Evolutionary conservation across 2,113 vertebrate genomes (phyloP), one percentile per base, ranked within the genome.

Genomic region (Caranx melampygus): DNA sequence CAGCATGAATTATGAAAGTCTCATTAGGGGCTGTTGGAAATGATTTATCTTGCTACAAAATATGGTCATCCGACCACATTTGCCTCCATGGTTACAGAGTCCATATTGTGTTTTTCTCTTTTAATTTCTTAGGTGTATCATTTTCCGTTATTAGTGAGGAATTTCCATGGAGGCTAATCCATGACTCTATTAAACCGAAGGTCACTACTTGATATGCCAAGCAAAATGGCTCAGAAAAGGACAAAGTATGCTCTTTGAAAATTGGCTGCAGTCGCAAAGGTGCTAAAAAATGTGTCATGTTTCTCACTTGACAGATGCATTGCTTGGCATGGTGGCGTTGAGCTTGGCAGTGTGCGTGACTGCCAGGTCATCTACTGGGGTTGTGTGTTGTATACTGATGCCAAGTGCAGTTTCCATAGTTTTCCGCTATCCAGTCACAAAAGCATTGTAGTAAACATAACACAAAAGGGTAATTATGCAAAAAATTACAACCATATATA

Each of bases 251-350:
- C 85, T 89, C 89, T 94, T 86, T 90, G 73, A 86, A 88, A 91
- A 91, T 88, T 93, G 91, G 89, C 90, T 76, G 83, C 79, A 78
- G 82, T 79, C 57, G 83, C 85, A 92, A 93, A 94, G 91, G 93
- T 93, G 88, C 71, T 89, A 90, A 92, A 91, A 95, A 94, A 93
- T 90, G 89, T 93, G 92, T 86, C 90, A 88, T 92, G 88, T 91
- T 95, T 94, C 91, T 93, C 91, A 93, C 92, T 94, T 89, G 92
- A 94, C 94, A 95, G 94, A 95, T 95, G 94, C 94, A 92, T 88
- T 82, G 85, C 91, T 92, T 95, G 93, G 95, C 93, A 93, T 93
- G 91, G 81, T 72, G 77, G 89, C 91, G 71, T 84, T 75, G 84
- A 83, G 89, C 84, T 94, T 93, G 93, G 94, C 93, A 88, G 90